Percentiles rank a stretch among this genome's conserved stretches.
Evolutionary conservation across 2,797 vertebrate species (phyloP).

Genomic region (Myotis findleyi): DNA sequence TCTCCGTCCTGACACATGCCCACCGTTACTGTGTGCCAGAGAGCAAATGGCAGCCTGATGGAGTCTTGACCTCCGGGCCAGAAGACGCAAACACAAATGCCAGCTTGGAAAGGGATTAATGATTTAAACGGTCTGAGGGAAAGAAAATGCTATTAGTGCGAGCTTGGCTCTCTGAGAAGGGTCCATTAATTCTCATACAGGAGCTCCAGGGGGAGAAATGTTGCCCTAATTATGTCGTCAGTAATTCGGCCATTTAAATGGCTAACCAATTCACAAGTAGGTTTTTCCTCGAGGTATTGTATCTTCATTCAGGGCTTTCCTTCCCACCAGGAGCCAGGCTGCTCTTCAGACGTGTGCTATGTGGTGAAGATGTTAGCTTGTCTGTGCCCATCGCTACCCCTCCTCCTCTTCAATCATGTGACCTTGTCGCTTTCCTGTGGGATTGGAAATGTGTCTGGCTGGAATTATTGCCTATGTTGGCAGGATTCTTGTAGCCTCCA

Average conservation of each 20-base stretch:
- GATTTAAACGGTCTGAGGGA: slow-evolving; percentile 67
- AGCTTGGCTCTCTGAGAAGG: slow-evolving; percentile 58
- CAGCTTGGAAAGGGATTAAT: slow-evolving; percentile 66
- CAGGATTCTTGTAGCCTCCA: slow-evolving; percentile 29
- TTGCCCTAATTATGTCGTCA: slow-evolving; percentile 77
- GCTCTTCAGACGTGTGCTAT: not conserved
- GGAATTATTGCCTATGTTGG: slow-evolving; percentile 27
- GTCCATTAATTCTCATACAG: slow-evolving; percentile 74
- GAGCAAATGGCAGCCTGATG: slow-evolving; percentile 51
- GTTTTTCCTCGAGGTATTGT: slow-evolving; percentile 50
- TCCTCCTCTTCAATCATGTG: not conserved
- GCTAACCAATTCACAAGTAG: slow-evolving; percentile 71
- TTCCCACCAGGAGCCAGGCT: not conserved
- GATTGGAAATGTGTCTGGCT: slow-evolving; percentile 66
- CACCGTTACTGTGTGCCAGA: not conserved
- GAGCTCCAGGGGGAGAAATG: slow-evolving; percentile 65
- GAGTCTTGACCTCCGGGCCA: slow-evolving; percentile 66
- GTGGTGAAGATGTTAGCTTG: not conserved
- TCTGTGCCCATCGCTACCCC: not conserved
- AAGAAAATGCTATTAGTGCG: slow-evolving; percentile 56
- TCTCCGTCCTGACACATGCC: not conserved
- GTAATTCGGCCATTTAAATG: slow-evolving; percentile 77
- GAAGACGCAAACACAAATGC: slow-evolving; percentile 51
- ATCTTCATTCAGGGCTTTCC: slow-evolving; percentile 46
- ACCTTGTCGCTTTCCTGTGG: slow-evolving; percentile 53